Conservation (phyloP, 30 jellyfish, hydroid and myxozoan species). For the Haliclystus octoradiatus region DNA sequence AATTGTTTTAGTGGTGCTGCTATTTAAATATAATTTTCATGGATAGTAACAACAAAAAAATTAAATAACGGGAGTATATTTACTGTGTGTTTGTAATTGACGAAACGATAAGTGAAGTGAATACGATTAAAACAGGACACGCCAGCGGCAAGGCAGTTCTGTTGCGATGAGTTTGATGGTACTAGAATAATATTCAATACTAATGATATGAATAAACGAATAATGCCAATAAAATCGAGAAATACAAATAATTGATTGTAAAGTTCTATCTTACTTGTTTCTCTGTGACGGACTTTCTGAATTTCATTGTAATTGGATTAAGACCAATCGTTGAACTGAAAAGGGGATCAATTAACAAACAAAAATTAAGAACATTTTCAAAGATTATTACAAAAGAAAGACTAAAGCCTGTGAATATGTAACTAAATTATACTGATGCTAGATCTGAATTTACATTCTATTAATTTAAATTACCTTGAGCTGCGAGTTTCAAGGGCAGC, state of each 20-base stretch:
- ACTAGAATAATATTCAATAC: conserved; percentile 15
- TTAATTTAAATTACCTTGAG: neutral
- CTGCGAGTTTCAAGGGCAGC: conserved; percentile 60
- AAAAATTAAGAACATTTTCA: too few species aligned
- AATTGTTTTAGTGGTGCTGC: too few species aligned
- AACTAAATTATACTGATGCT: too few species aligned
- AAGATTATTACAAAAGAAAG: too few species aligned
- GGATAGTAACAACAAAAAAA: too few species aligned
- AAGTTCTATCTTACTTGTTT: conserved; percentile 32
- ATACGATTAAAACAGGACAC: conserved; percentile 35
- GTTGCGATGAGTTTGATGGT: conserved; percentile 28
- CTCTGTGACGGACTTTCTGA: conserved; percentile 40
- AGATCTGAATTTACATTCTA: too few species aligned
- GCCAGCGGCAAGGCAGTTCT: conserved; percentile 41
- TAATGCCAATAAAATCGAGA: too few species aligned
- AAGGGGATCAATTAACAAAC: neutral
- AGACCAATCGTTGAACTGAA: neutral
- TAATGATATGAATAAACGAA: too few species aligned
- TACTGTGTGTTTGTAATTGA: conserved; percentile 42
- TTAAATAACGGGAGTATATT: too few species aligned
- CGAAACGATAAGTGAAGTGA: conserved; percentile 56
- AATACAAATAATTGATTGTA: neutral
- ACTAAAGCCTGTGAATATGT: too few species aligned
- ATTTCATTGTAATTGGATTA: conserved; percentile 18
- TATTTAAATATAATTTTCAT: too few species aligned